These are phyloP conservation scores for Ditylenchus weischeri DNA, from an alignment of 2,888 invertebrate genomes.

Conservation along the genomic window DNA sequence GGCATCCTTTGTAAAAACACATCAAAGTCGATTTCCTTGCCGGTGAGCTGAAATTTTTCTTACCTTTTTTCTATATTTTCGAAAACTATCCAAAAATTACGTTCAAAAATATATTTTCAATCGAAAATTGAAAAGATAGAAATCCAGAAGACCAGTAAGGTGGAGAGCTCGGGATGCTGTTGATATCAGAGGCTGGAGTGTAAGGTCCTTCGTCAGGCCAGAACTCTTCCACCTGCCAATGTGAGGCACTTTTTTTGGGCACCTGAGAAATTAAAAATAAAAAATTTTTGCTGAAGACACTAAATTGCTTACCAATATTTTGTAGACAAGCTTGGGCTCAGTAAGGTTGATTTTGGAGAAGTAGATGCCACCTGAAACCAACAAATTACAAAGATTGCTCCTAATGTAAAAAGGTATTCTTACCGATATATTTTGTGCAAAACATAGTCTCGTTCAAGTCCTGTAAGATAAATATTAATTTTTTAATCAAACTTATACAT, in stretches of 20 bases:
- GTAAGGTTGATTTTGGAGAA: conserved; percentile 22
- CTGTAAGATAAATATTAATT: not conserved
- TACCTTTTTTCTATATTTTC: too few relatives aligned
- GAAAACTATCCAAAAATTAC: conserved; percentile 4
- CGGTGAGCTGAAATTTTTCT: conserved; percentile 12
- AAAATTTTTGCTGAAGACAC: conserved; percentile 11
- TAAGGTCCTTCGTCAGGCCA: conserved; percentile 34
- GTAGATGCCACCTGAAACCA: conserved; percentile 30
- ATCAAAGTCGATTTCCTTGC: conserved; percentile 21
- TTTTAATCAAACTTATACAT: not conserved
- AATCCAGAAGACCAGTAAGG: conserved; percentile 48
- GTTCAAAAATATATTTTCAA: conserved; percentile 39
- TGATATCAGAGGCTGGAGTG: conserved; percentile 30
- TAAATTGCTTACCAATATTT: not conserved
- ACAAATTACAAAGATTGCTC: conserved; percentile 11
- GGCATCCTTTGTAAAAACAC: conserved; percentile 32
- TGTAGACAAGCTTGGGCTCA: conserved; percentile 14
- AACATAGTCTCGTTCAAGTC: conserved; percentile 22
- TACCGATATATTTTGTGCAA: conserved; percentile 29
- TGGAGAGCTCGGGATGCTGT: conserved; percentile 41
- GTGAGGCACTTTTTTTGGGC: conserved; percentile 18
- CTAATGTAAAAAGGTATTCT: not conserved
- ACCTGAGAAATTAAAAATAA: conserved; percentile 1
- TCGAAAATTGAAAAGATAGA: conserved; percentile 45
- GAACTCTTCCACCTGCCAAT: conserved; percentile 25